phyloP scores from a whole-genome alignment of 2,113 vertebrate genomes.

The Gymnogyps californianus region DNA sequence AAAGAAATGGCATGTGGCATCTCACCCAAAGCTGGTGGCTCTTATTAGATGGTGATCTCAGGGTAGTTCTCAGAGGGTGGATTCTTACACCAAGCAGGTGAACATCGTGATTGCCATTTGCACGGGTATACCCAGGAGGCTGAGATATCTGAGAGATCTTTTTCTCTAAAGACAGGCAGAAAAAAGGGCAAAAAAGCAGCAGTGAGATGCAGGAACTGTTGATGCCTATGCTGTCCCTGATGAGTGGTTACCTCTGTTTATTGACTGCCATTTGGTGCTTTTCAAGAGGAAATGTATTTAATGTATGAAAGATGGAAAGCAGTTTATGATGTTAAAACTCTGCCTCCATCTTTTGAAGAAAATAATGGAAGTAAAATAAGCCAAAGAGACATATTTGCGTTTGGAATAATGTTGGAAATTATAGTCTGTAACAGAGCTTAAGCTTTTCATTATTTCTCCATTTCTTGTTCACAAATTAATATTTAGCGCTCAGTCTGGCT shows the following conservation, averaged over 20 bases:
- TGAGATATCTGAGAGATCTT: neutral
- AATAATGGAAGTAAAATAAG: neutral
- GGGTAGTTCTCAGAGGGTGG: neutral
- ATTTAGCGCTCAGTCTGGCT: neutral
- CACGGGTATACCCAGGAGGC: neutral
- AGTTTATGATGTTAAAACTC: neutral
- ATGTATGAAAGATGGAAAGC: neutral
- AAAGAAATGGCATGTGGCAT: neutral
- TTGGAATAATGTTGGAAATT: neutral
- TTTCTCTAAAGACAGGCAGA: neutral
- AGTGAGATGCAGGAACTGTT: neutral
- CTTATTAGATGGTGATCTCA: neutral
- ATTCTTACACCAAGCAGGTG: neutral
- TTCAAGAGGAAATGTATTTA: neutral
- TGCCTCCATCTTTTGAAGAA: neutral
- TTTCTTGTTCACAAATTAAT: neutral
- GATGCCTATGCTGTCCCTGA: neutral
- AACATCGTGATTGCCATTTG: fast-evolving
- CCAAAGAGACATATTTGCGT: neutral
- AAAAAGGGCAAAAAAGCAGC: neutral
- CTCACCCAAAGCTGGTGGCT: fast-evolving
- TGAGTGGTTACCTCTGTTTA: neutral
- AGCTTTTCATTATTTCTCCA: neutral
- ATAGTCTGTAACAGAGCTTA: neutral
- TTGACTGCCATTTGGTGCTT: neutral